These are phyloP conservation scores for Psilopsiagon aurifrons DNA, from an alignment of 2,113 vertebrate species.

Conservation along the genomic window DNA sequence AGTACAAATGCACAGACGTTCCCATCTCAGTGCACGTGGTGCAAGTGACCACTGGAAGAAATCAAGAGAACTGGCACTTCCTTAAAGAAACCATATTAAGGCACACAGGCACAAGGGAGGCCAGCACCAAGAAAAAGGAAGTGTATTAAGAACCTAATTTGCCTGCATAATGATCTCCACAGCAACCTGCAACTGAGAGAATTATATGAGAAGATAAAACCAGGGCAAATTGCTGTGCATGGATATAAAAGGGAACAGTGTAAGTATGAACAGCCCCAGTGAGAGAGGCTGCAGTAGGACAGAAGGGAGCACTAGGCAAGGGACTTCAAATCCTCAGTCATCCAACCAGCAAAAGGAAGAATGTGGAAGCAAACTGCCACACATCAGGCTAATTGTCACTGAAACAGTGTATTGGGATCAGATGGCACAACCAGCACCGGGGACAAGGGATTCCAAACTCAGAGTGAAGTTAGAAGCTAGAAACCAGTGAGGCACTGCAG, in stretches of 20 bases:
- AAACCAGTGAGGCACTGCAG: background rate
- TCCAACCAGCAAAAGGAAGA: background rate
- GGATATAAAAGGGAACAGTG: background rate
- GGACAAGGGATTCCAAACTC: background rate
- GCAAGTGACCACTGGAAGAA: background rate
- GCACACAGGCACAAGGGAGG: background rate
- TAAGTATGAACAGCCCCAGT: fast-evolving
- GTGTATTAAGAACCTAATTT: background rate
- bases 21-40: background rate
- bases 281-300: background rate
- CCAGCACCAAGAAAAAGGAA: background rate
- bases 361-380: background rate
- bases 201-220: background rate
- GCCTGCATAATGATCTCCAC: background rate
- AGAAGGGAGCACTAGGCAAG: background rate
- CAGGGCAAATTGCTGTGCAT: background rate
- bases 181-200: background rate
- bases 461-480: background rate
- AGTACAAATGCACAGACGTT: background rate
- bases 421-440: background rate
- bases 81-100: background rate
- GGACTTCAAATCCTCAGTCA: background rate
- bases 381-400: background rate
- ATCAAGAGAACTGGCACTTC: background rate
- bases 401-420: fast-evolving